phyloP scores from a whole-genome alignment of 2,797 vertebrate genomes.

The Premnoplex brunnescens region DNA sequence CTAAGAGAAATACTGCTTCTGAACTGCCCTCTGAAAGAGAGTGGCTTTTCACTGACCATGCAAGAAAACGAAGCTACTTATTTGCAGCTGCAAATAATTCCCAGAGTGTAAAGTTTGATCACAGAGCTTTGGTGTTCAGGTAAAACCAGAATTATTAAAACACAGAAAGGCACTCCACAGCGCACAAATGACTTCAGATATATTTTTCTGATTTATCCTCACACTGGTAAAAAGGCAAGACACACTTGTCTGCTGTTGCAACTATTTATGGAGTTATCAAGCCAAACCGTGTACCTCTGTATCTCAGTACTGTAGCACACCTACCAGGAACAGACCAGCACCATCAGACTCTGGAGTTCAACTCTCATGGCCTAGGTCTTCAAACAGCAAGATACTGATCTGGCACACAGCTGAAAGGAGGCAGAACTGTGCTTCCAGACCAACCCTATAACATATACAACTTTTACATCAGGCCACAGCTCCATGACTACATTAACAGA shows the following conservation, averaged over 20 bases:
- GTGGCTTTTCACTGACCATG: not conserved
- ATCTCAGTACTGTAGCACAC: not conserved
- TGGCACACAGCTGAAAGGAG: not conserved
- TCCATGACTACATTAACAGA: not conserved
- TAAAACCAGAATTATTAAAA: not conserved
- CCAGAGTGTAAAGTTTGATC: not conserved
- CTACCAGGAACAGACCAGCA: not conserved
- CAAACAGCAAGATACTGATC: not conserved
- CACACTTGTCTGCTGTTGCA: not conserved
- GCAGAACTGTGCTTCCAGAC: not conserved
- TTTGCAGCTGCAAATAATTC: not conserved
- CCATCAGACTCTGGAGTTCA: not conserved
- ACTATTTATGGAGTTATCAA: not conserved
- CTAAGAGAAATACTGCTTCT: not conserved
- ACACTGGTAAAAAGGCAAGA: not conserved
- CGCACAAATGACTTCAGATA: not conserved
- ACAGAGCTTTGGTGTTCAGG: not conserved
- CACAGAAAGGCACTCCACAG: not conserved
- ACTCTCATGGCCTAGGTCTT: not conserved
- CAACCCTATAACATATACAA: not conserved
- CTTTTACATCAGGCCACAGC: not conserved
- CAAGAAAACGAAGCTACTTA: not conserved
- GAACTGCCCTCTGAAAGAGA: not conserved
- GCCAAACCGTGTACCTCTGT: not conserved
- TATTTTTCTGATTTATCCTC: not conserved